Conservation (phyloP, 2,797 vertebrate species). For the Carapus acus region DNA sequence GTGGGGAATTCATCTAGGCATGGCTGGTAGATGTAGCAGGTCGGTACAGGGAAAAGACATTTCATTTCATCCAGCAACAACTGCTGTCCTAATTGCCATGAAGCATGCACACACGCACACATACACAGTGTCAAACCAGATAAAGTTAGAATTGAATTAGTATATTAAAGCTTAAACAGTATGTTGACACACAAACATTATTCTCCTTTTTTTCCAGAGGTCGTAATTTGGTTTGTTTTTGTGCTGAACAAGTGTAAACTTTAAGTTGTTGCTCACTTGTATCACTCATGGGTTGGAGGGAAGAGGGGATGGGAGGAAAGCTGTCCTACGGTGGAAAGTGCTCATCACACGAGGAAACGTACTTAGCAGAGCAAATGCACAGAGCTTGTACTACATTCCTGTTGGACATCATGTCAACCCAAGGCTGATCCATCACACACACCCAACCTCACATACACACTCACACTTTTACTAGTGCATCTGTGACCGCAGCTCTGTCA, state of each 20-base stretch:
- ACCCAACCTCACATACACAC: constrained; percentile 25
- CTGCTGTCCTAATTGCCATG: constrained; percentile 77
- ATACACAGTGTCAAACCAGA: neutral
- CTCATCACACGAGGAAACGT: constrained; percentile 50
- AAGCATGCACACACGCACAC: constrained; percentile 50
- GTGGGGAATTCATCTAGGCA: constrained; percentile 68
- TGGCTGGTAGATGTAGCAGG: constrained; percentile 35
- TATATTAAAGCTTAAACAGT: too few relatives aligned
- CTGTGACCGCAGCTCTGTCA: constrained; percentile 60
- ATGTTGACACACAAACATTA: too few relatives aligned
- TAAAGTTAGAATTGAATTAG: neutral
- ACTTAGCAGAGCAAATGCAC: constrained; percentile 60
- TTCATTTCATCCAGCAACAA: constrained; percentile 70
- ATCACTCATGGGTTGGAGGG: neutral
- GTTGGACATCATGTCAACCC: constrained; percentile 67
- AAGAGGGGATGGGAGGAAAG: constrained; percentile 9
- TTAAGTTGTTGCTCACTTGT: too few relatives aligned
- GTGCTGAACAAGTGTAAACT: too few relatives aligned
- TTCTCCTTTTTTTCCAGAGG: too few relatives aligned
- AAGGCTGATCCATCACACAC: constrained; percentile 60
- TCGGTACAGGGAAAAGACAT: constrained; percentile 75
- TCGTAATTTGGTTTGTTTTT: too few relatives aligned
- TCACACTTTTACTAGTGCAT: constrained; percentile 37
- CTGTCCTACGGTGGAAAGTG: constrained; percentile 11
- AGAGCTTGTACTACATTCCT: constrained; percentile 67